Evolutionary conservation across 2,888 invertebrate species (phyloP), one percentile per base, ranked within the genome.

Genomic region (Empis stercorea): DNA sequence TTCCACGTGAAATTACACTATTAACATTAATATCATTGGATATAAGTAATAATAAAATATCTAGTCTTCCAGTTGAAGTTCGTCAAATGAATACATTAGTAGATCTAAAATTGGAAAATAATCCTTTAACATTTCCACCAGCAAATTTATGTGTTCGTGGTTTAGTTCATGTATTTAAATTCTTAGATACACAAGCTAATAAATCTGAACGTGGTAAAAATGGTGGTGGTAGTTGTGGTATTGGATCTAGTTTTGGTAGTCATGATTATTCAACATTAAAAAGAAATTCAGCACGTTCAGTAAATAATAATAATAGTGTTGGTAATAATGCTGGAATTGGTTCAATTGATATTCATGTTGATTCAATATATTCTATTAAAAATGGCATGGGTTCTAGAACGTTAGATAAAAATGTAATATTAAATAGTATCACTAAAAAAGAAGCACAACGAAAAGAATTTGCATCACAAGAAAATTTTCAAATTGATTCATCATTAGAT

Each of bases 91-190:
- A 75, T 56, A 80, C 81, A 42, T 73, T 95, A 56, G 83, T 89
- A 56, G 85, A 86, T 53, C 75, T 95, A 49, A 76, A 80, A 60
- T 73, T 94, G 59, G 84, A 87, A 61, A 84, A 92, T 67, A 95
- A 95, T 71, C 94, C 95, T 30, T 74, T 95, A 45, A 86, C 87
- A 53, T 84, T 86, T 57, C 95, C 95, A 53, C 93, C 94, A 40
- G 40, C 40, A 3, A 27, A 20, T 10, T 40, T 40, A 40, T 94
- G 93, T 72, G 84, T 84, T 71, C 81, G 92, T 66, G 94, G 95
- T 57, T 79, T 89, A 62, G 87, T 91, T 62, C 94, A 95, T 70
- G 88, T 95, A 59, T 93, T 93, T 75, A 94, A 94, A 69, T 93
- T 86, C 72, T 75, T 95, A 56, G 92, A 93, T 67, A 84, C 84